These are phyloP conservation scores for Plectrocnemia conspersa DNA, from an alignment of 1,140 invertebrate species.

Conservation along the genomic window DNA sequence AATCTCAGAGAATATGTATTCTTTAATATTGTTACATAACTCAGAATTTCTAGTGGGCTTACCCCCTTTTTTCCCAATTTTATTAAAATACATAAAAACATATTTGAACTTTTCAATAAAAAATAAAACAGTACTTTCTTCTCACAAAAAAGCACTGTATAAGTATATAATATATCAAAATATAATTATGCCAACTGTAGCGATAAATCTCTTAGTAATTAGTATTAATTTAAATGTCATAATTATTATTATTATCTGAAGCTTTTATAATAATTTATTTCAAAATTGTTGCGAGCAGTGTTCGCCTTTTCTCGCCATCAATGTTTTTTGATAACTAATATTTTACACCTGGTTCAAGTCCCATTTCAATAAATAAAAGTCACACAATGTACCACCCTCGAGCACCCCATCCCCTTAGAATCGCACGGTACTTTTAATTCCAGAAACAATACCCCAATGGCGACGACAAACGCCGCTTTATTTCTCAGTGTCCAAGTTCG, in stretches of 20 bases:
- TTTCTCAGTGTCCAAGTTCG: conserved; percentile 1
- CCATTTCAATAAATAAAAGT: conserved; percentile 25
- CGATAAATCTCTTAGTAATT: neutral
- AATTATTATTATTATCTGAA: too few species aligned
- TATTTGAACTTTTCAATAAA: too few species aligned
- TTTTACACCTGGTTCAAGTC: conserved; percentile 25
- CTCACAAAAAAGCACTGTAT: too few species aligned
- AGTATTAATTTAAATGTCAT: neutral
- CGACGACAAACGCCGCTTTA: conserved; percentile 7
- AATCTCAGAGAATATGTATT: too few species aligned
- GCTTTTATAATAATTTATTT: conserved; percentile 4
- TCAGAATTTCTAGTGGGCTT: too few species aligned
- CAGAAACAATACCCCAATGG: conserved; percentile 16
- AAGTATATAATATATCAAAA: too few species aligned
- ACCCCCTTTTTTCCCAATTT: too few species aligned
- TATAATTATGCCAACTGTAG: neutral
- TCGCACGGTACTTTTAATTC: conserved; percentile 23
- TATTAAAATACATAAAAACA: too few species aligned
- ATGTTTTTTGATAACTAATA: conserved; percentile 23
- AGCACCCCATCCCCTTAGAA: conserved; percentile 6
- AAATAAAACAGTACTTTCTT: too few species aligned
- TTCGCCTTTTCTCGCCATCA: conserved; percentile 7
- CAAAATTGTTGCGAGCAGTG: conserved; percentile 1
- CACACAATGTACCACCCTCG: conserved; percentile 10
- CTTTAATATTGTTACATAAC: too few species aligned